phyloP scores from a whole-genome alignment of 1,140 invertebrate genomes.

The Philaenus spumarius region DNA sequence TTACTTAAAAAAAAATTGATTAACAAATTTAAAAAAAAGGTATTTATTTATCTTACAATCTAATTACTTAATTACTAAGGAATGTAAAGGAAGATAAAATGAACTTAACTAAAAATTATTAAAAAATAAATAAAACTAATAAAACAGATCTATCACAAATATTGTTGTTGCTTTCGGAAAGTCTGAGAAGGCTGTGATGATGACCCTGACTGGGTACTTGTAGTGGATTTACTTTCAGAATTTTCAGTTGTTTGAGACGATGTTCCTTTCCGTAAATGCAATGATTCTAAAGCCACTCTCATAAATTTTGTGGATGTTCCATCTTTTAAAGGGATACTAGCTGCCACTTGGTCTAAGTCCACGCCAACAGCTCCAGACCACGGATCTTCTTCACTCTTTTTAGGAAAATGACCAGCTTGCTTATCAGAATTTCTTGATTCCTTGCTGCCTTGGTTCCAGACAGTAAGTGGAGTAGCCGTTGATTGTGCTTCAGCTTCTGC shows the following conservation, averaged over 20 bases:
- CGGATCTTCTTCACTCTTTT: slow-evolving; percentile 6
- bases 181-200: background rate
- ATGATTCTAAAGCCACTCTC: slow-evolving; percentile 21
- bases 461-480: slow-evolving; percentile 1
- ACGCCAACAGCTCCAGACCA: slow-evolving; percentile 28
- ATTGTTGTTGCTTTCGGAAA: slow-evolving; percentile 20
- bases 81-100: too few relatives aligned
- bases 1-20: too few relatives aligned
- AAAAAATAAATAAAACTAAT: background rate
- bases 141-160: slow-evolving; percentile 14
- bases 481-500: background rate
- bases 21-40: too few relatives aligned
- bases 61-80: too few relatives aligned
- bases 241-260: background rate
- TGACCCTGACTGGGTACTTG: background rate
- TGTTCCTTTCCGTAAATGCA: slow-evolving; percentile 16
- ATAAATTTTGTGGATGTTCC: slow-evolving; percentile 22
- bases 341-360: slow-evolving; percentile 33
- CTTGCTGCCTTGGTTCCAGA: slow-evolving; percentile 13
- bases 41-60: too few relatives aligned
- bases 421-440: background rate
- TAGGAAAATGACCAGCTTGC: background rate
- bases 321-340: slow-evolving; percentile 27
- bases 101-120: too few relatives aligned
- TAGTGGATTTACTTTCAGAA: background rate